Evolutionary conservation across 2,113 vertebrate genomes (phyloP), one percentile per base, ranked within the genome.

Genomic region (Upupa epops): DNA sequence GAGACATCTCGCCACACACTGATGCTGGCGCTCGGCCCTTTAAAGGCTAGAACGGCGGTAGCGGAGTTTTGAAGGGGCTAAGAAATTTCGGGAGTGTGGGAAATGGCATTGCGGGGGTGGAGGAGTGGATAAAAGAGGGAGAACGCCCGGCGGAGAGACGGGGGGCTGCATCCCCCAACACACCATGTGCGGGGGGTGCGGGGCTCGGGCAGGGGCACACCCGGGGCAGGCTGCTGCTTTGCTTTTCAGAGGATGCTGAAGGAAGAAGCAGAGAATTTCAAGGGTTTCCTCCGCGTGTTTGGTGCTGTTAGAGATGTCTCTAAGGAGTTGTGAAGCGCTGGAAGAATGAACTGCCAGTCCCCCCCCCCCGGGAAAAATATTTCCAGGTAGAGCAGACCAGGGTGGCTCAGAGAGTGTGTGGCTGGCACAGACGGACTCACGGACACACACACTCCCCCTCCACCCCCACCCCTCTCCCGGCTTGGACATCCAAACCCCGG

Each of bases 1-100:
- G 87, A 95, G 94, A 86, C 83, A 90, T 68, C 93, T 84, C 89
- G 82, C 94, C 92, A 60, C 94, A 91, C 87, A 92, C 58, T 72
- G 25, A 17, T 76, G 59, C 87, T 96, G 94, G 80, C 84, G 9
- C 82, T 59, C 84, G 68, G 94, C 64, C 92, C 79, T 88, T 91
- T 91, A 73, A 91, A 92, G 65, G 59, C 72, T 80, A 34, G 34
- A 92, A 76, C 34, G 70, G 86, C 69, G 37, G 59, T 58, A 46
- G 80, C 21, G 61, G 80, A 92, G 86, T 93, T 83, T 42, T 88
- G 72, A 86, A 94, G 89, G 34, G 49, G 49, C 66, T 68, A 42
- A 86, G 65, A 88, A 90, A 95, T 75, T 86, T 88, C 89, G 70
- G 46, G 68, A 94, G 86, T 89, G 88, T 92, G 86, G 92, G 83